Evolutionary conservation across 2,888 invertebrate genomes (phyloP).

Genomic region (Lasioglossum lativentre): DNA sequence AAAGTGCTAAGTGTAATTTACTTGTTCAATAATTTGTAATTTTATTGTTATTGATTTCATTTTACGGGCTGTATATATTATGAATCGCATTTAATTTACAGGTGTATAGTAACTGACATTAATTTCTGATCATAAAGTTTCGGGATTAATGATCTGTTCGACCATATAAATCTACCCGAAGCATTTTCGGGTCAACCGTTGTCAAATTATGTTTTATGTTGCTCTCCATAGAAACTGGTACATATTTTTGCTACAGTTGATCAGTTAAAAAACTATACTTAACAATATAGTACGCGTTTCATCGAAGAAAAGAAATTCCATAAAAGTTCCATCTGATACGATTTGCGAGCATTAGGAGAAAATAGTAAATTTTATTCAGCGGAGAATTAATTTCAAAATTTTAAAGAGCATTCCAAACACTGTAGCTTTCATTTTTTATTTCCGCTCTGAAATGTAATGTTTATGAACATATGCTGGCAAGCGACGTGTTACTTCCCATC

Average conservation of each 20-base stretch:
- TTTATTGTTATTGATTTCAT: slow-evolving; percentile 15
- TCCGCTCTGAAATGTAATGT: neutral
- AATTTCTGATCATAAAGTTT: slow-evolving; percentile 37
- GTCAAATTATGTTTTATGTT: slow-evolving; percentile 33
- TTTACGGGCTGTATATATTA: slow-evolving; percentile 2
- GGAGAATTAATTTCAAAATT: neutral
- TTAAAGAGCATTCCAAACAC: neutral
- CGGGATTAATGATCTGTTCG: slow-evolving; percentile 17
- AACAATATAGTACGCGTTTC: too few species aligned
- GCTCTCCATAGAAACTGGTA: neutral
- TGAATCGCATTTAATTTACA: slow-evolving; percentile 20
- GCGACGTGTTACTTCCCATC: slow-evolving; percentile 8
- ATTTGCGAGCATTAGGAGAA: too few species aligned
- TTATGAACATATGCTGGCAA: neutral
- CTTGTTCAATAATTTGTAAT: slow-evolving; percentile 4
- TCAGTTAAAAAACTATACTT: neutral
- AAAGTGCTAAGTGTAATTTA: neutral
- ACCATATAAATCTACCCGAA: slow-evolving; percentile 24
- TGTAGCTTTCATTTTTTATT: neutral
- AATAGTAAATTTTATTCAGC: neutral
- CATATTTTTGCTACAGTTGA: neutral
- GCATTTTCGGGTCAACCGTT: slow-evolving; percentile 33
- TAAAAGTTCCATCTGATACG: neutral
- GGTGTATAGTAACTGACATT: slow-evolving; percentile 27
- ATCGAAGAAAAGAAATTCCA: neutral